A percentile compares a stretch with the other conserved stretches of the same genome.
Evolutionary conservation across 2,113 vertebrate genomes (phyloP).

Genomic region (Aramus guarauna): DNA sequence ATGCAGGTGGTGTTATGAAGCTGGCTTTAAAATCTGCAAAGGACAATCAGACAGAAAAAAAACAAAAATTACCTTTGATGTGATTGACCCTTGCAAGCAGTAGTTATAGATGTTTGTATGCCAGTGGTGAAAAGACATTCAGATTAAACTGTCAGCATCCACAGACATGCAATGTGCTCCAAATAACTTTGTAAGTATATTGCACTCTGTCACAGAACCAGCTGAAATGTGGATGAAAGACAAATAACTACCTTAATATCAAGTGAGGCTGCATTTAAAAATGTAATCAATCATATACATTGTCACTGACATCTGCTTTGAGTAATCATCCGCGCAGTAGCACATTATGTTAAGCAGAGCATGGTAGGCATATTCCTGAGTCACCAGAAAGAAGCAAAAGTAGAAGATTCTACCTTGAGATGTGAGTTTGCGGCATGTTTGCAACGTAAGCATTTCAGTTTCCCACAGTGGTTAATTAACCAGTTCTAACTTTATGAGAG

Average conservation of each 20-base stretch:
- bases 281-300: not conserved
- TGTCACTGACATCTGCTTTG: constrained; percentile 23
- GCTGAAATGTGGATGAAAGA: not conserved
- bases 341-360: not conserved
- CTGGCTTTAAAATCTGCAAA: not conserved
- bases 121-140: not conserved
- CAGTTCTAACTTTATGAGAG: not conserved
- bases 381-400: not conserved
- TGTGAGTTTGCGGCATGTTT: not conserved
- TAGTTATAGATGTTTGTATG: not conserved
- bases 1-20: not conserved
- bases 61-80: not conserved
- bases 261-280: constrained; percentile 23
- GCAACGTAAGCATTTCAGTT: not conserved
- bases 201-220: not conserved
- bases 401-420: not conserved
- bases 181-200: not conserved
- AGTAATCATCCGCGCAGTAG: not conserved
- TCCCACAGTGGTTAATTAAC: constrained; percentile 6
- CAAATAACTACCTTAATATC: not conserved
- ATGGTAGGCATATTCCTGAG: not conserved
- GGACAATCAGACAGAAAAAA: not conserved
- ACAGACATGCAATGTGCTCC: not conserved
- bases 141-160: not conserved
- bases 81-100: not conserved